Base-by-base conservation (phyloP, 2,888 invertebrate species). In the Aelia acuminata region DNA sequence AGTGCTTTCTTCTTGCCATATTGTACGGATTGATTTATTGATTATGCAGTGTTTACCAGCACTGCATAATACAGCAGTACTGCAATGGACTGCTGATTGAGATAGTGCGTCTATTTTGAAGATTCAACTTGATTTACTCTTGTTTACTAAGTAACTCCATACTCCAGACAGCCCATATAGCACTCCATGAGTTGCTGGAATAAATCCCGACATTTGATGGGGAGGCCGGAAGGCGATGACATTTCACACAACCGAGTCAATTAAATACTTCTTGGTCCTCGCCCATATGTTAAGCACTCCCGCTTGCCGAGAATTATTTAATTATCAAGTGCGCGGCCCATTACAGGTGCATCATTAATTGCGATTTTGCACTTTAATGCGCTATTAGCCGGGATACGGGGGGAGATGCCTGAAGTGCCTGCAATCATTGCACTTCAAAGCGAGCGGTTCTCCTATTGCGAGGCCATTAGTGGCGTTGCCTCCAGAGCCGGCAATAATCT, bases 361-460 rank as follows among this genome's bases (percentile, higher is more conserved):
- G 63, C 63, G 22, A 70, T 35, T 70, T 70, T 70, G 31, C 63
- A 70, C 63, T 70, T 70, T 70, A 70, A 70, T 70, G 31, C 35
- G 63, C 63, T 35, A 70, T 70, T 70, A 70, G 63, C 63, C 35
- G 63, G 31, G 4, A 31, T 15, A 63, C 13, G 63, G 63, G 20
- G 63, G 35, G 31, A 70, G 63, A 70, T 70, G 63, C 63, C 63
- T 7, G 63, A 7, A 31, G 63, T 70, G 63, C 35, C 26, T 70
- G 31, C 63, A 70, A 70, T 70, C 63, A 70, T 35, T 70, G 63
- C 63, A 70, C 63, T 70, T 70, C 63, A 70, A 70, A 70, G 63
- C 63, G 63, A 35, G 63, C 31, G 63, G 63, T 31, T 35, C 63
- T 31, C 15, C 31, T 70, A 70, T 70, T 70, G 63, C 63, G 18